A percentile compares a stretch with the other conserved stretches of the same genome.
These are phyloP conservation scores for Callitettix versicolor DNA, from an alignment of 1,140 invertebrate genomes.

Conservation along the genomic window DNA sequence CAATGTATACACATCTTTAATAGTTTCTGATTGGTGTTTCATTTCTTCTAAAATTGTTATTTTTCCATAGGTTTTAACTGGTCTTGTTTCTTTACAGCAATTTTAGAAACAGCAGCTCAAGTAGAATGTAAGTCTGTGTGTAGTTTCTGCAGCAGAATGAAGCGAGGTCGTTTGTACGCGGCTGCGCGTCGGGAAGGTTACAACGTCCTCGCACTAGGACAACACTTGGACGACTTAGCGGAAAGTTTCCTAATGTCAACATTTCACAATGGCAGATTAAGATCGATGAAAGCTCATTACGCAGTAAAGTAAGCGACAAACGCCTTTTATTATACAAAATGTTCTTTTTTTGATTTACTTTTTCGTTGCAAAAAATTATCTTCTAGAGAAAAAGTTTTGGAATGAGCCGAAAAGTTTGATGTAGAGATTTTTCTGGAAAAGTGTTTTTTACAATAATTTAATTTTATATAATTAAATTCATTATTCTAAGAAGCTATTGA, in stretches of 20 bases:
- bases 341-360: no score
- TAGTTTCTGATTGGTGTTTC: no score
- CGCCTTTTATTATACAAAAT: constrained; percentile 3
- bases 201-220: constrained; percentile 76
- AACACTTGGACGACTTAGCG: constrained; percentile 76
- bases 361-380: no score
- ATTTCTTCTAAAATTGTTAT: no score
- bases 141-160: constrained; percentile 56
- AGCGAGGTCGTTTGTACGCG: constrained; percentile 61
- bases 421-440: no score
- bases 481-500: no score
- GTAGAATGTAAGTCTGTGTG: constrained; percentile 45
- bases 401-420: no score
- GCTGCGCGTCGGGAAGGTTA: constrained; percentile 64
- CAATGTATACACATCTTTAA: no score
- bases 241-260: constrained; percentile 74
- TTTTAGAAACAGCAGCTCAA: constrained; percentile 33
- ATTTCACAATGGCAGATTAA: constrained; percentile 67
- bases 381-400: no score
- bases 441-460: no score
- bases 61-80: no score
- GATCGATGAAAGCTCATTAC: constrained; percentile 77
- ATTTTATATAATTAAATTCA: no score
- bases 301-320: constrained; percentile 40
- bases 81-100: constrained; percentile 16